phyloP scores from a whole-genome alignment of 2,888 invertebrate genomes.

The Caenorhabditis panamensis region DNA sequence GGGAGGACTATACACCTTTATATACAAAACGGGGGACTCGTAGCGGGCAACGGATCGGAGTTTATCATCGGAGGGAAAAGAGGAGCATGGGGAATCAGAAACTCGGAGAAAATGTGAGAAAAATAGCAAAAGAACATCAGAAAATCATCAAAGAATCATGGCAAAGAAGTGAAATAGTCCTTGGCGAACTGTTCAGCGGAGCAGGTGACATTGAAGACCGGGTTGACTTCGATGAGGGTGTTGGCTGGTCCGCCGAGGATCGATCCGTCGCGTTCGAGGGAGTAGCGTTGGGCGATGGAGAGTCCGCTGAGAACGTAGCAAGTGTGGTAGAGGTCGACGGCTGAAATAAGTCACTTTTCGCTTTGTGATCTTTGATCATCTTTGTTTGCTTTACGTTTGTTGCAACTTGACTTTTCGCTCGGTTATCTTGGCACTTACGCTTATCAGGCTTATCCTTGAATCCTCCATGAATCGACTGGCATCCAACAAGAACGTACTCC shows the following conservation, averaged over 20 bases:
- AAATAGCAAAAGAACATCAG: neutral
- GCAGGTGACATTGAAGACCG: conserved; percentile 72
- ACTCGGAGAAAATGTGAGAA: conserved; percentile 24
- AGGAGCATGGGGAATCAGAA: conserved; percentile 13
- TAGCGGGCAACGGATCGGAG: conserved; percentile 8
- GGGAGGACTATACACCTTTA: conserved; percentile 8
- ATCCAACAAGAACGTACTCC: conserved; percentile 94
- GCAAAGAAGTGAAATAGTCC: conserved; percentile 60
- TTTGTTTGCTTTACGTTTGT: neutral
- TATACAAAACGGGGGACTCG: conserved; percentile 30
- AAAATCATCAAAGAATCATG: neutral
- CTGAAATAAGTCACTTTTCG: conserved; percentile 18
- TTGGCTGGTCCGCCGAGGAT: conserved; percentile 68
- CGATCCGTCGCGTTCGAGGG: conserved; percentile 34
- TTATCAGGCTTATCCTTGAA: conserved; percentile 96
- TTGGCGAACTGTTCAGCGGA: conserved; percentile 65
- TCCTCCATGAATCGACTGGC: conserved; percentile 89
- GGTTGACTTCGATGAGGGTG: conserved; percentile 64
- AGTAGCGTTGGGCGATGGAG: conserved; percentile 90
- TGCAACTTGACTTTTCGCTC: too few relatives aligned
- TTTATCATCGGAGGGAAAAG: conserved; percentile 12
- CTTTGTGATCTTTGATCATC: neutral
- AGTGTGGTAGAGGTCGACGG: conserved; percentile 94
- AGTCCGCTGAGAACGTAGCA: conserved; percentile 96
- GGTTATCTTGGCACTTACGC: conserved; percentile 79